Evolutionary conservation across 1,140 invertebrate species (phyloP), one percentile per base, ranked within the genome.

Genomic region (Myzus persicae): DNA sequence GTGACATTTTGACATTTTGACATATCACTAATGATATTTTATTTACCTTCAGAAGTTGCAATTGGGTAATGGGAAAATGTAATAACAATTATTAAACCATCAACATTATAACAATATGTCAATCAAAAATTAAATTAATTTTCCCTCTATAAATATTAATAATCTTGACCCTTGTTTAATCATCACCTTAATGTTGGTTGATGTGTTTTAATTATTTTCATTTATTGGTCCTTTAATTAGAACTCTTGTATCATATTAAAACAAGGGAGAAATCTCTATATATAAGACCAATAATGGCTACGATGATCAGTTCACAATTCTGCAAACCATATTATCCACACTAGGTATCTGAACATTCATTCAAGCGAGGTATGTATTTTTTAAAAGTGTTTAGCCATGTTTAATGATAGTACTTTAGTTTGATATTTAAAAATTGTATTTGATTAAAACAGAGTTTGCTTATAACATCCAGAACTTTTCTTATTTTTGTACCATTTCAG

Each of bases 91-190:
- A 48, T 48, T 14, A 48, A 48, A 26, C 36, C 22, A 46, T 44
- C 38, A 36, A 48, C 51, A 90, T 8, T 44, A n/a, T 44, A 44
- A 44, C 22, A 5, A n/a, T 76, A 31, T 91, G 76, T 93, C 46
- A 91, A 89, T 88, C 67, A 90, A 90, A 89, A 91, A 48, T 31
- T 18, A 18, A 92, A 92, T 92, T 84, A 84, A 92, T 51, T 38
- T 48, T 40, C 76, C 48, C 1, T 51, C 36, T 82, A 92, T 92
- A 84, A 51, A 92, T 84, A 84, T 92, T 84, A 82, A 84, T 92
- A 51, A 81, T 84, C 22, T 51, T 92, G 44, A 84, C 81, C 24
- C 81, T 84, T 48, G 59, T 20, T 48, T 36, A 82, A 20, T 92
- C 67, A 51, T 84, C 91, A 84, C 11, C 36, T 81, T 84, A 84